Base-by-base conservation (phyloP, 2,888 invertebrate species). In the Habrosyne pyritoides region DNA sequence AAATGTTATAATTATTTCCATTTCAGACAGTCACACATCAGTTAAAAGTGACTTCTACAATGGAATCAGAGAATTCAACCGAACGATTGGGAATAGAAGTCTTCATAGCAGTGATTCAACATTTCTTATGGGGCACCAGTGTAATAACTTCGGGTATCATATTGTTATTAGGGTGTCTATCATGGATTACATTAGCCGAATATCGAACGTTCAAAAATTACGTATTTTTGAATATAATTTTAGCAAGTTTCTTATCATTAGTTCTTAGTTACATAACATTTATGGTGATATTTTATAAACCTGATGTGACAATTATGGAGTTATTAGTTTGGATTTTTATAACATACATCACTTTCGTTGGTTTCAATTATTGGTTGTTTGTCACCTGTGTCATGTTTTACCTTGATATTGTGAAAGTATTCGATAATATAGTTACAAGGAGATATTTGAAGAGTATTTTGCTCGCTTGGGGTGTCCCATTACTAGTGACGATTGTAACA, bases 401-500 rank as follows among this genome's bases (percentile, higher is more conserved):
- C 28, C 56, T 61, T 21, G 56, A 63, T 7, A 57, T 67, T 21
- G 67, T 67, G 10, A 53, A 63, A 0, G 56, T 64, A 10, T 64
- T 63, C 50, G 59, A 54, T n/a, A n/a, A 33, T 10, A 52, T 55
- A 10, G 7, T 63, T 0, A 55, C 51, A 1, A 55, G 59, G 2
- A 59, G 54, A 46, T 59, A 55, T 30, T 48, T 63, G 24, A 67
- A 67, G 28, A 52, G 61, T 21, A 59, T 60, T 18, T 10, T 60
- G 4, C 47, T 64, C 10, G 63, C 51, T 28, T 63, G 67, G 64
- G 64, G 64, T 8, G n/a, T 61, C 12, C 63, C 67, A 4, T 47
- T 53, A 5, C 2, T 52, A 8, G 6, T 47, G 0, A n/a, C 53
- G 28, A 56, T 10, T 49, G 48, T 21, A 12, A 46, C 8, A 42